A percentile compares a stretch with the other conserved stretches of the same genome.
These are phyloP conservation scores for Norana najaformis DNA, from an alignment of 2,888 invertebrate species.

Conservation along the genomic window DNA sequence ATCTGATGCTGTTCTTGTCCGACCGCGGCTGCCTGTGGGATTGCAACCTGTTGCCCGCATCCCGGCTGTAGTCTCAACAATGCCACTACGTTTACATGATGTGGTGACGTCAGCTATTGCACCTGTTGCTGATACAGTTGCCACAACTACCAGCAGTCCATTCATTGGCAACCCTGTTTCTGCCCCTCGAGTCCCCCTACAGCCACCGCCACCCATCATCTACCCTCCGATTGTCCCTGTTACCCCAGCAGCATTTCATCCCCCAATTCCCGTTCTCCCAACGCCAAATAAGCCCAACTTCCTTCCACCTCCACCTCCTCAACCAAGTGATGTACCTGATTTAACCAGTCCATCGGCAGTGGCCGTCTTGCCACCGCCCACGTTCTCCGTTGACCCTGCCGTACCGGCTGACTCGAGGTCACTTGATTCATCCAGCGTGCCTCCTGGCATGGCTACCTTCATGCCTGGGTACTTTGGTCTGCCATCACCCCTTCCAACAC, in stretches of 20 bases:
- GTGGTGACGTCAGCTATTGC: not conserved
- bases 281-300: not conserved
- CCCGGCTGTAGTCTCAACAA: not conserved
- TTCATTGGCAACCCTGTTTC: not conserved
- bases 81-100: not conserved
- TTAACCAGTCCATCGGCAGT: not conserved
- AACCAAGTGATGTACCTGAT: not conserved
- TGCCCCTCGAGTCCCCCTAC: not conserved
- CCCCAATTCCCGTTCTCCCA: not conserved
- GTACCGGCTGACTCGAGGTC: not conserved
- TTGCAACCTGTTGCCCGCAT: not conserved
- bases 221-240: not conserved
- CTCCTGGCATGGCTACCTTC: not conserved
- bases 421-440: not conserved
- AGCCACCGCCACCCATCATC: not conserved
- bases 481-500: not conserved
- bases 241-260: not conserved
- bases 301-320: not conserved
- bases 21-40: not conserved
- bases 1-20: conserved; percentile 15
- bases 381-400: conserved; percentile 10
- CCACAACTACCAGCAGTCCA: not conserved
- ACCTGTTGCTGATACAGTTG: not conserved
- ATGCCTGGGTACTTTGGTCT: conserved; percentile 22
- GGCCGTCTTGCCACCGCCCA: not conserved